Conservation (phyloP, 2,113 vertebrate species). For the Rhagologus leucostigma region DNA sequence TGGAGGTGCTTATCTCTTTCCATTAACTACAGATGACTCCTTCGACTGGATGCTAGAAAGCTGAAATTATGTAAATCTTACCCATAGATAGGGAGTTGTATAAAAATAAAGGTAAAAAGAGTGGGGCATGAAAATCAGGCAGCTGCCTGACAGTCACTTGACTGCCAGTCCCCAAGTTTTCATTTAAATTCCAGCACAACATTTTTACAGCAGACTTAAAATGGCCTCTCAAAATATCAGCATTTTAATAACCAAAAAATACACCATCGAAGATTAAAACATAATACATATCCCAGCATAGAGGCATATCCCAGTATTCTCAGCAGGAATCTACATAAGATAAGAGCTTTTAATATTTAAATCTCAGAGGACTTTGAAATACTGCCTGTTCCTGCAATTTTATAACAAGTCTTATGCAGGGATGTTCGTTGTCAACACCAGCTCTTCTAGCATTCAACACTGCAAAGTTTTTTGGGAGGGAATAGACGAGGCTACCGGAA, state of each 20-base stretch:
- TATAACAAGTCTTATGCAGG: background rate
- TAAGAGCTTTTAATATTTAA: background rate
- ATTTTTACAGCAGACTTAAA: background rate
- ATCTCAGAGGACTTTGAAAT: background rate
- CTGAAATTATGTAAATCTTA: background rate
- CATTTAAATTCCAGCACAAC: background rate
- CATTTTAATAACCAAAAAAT: background rate
- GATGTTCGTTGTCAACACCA: background rate
- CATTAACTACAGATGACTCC: background rate
- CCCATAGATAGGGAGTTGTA: background rate
- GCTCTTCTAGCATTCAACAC: background rate
- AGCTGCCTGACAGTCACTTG: background rate
- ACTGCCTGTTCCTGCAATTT: background rate
- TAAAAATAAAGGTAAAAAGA: background rate
- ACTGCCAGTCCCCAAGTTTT: background rate
- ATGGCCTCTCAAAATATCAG: background rate
- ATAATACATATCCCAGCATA: background rate
- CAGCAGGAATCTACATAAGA: background rate
- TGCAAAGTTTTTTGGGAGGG: background rate
- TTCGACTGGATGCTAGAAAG: background rate
- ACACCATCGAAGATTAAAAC: background rate
- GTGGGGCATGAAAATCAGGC: background rate
- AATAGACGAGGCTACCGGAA: fast-evolving
- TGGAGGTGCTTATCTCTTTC: background rate
- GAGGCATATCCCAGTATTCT: background rate